Evolutionary conservation across 2,113 vertebrate genomes (phyloP), one percentile per base, ranked within the genome.

Genomic region (Erpornis zantholeuca): DNA sequence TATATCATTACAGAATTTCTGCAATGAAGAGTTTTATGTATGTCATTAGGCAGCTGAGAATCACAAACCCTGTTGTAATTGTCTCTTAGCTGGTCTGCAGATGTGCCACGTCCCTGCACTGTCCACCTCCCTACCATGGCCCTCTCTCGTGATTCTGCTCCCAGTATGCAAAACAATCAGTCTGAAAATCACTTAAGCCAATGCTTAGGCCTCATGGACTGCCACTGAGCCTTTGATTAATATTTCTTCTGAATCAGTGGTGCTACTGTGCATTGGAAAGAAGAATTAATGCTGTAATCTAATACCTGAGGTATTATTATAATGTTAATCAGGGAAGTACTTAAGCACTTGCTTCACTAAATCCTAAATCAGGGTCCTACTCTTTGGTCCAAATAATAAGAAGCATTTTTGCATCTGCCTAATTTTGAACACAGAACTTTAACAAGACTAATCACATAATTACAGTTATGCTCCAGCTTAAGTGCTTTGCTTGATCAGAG

Each of bases 371-470:
- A 70, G 25, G 35, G 80, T 80, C 90, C 64, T 77, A 83, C 68
- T 83, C 80, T 66, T 83, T 45, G 81, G 59, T 72, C 59, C 56
- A 73, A 83, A 91, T 56, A 87, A 77, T 64, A 79, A 88, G 63
- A 92, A 88, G 64, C 54, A 49, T 81, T 91, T 94, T 85, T 53
- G 50, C 17, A 1, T 70, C 79, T 54, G 52, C 25, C 56, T 92
- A 31, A 87, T 91, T 95, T 88, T 82, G 63, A 90, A 71, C 68
- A 70, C 42, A 88, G 85, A 86, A 94, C 76, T 96, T 92, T 94
- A 92, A 92, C 52, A 73, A 61, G 54, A 86, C 71, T 93, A 94
- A 96, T 96, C 79, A 83, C 40, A 47, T 95, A 94, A 96, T 96
- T 90, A 95, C 42, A 86, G 64, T 70, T 78, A 75, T 68, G n/a